Conservation (phyloP, 2,888 invertebrate genomes). For the Dasysyrphus albostriatus region DNA sequence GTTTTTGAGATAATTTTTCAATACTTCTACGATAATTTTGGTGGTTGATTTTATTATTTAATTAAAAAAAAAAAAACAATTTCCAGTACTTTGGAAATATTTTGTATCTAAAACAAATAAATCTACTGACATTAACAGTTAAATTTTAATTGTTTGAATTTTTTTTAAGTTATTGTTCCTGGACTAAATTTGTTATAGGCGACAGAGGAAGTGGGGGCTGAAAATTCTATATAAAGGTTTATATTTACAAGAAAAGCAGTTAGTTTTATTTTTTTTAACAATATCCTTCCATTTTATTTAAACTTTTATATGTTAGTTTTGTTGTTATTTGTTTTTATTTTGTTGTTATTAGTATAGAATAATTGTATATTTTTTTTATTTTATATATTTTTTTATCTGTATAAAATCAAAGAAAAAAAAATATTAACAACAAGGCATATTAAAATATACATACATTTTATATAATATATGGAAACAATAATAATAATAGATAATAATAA, state of each 20-base stretch:
- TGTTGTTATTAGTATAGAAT: conserved; percentile 59
- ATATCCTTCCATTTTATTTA: conserved; percentile 48
- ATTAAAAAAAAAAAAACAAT: too few relatives aligned
- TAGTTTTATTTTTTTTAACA: conserved; percentile 40
- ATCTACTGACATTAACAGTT: too few relatives aligned
- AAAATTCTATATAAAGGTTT: conserved; percentile 17
- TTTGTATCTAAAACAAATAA: too few relatives aligned
- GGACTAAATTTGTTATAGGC: background rate
- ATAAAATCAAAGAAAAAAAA: conserved; percentile 73
- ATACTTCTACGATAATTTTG: too few relatives aligned
- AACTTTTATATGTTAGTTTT: conserved; percentile 60
- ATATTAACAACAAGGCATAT: conserved; percentile 63
- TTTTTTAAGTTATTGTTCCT: background rate
- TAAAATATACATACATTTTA: conserved; percentile 24
- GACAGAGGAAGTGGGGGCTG: conserved; percentile 16
- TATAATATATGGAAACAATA: conserved; percentile 44
- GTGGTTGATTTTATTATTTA: too few relatives aligned
- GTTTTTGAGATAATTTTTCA: too few relatives aligned
- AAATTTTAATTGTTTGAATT: background rate
- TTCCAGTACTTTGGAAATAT: too few relatives aligned
- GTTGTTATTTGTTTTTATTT: conserved; percentile 48
- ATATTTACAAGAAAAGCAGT: conserved; percentile 73
- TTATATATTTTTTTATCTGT: conserved; percentile 60
- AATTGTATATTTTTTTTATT: conserved; percentile 53
- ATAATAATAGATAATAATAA: conserved; percentile 25